A percentile compares a stretch with the other conserved stretches of the same genome.
phyloP scores from a whole-genome alignment of 2,888 invertebrate species.

The Andrena haemorrhoa region DNA sequence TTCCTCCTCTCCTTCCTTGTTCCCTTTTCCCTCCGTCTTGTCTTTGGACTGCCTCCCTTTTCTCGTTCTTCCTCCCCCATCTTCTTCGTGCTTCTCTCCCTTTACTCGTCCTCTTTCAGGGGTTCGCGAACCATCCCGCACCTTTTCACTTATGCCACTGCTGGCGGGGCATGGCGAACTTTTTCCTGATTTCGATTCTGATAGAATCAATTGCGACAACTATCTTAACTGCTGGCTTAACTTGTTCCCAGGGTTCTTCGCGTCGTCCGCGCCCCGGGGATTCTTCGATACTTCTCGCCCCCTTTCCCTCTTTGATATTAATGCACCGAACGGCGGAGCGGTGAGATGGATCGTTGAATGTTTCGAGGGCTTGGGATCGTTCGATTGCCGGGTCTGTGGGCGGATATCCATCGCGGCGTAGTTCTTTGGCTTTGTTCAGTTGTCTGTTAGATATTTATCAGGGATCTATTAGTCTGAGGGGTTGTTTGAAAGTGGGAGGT shows the following conservation, averaged over 20 bases:
- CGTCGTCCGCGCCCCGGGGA: not conserved
- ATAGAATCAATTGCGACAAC: slow-evolving; percentile 49
- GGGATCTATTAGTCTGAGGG: too few species aligned
- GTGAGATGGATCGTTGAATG: not conserved
- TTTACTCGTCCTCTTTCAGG: not conserved
- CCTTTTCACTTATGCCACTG: slow-evolving; percentile 42
- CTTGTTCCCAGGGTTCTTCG: slow-evolving; percentile 28
- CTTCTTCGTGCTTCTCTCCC: not conserved
- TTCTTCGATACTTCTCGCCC: not conserved
- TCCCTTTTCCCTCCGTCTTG: too few species aligned
- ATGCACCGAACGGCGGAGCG: not conserved
- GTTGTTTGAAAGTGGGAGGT: too few species aligned
- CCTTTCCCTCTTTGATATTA: not conserved
- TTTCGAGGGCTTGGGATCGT: too few species aligned
- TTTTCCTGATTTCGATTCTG: slow-evolving; percentile 41
- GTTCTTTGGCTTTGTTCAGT: too few species aligned
- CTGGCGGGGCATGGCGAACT: slow-evolving; percentile 11
- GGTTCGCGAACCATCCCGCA: not conserved
- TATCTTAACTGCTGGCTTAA: slow-evolving; percentile 38
- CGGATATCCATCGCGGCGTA: too few species aligned
- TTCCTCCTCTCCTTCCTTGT: not conserved
- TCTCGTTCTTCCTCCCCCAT: not conserved
- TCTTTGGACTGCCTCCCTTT: not conserved
- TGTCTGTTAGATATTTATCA: too few species aligned
- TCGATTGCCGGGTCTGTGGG: too few species aligned